These are phyloP conservation scores for Protomyctophum bolini DNA, from an alignment of 2,113 vertebrate species.

Conservation along the genomic window DNA sequence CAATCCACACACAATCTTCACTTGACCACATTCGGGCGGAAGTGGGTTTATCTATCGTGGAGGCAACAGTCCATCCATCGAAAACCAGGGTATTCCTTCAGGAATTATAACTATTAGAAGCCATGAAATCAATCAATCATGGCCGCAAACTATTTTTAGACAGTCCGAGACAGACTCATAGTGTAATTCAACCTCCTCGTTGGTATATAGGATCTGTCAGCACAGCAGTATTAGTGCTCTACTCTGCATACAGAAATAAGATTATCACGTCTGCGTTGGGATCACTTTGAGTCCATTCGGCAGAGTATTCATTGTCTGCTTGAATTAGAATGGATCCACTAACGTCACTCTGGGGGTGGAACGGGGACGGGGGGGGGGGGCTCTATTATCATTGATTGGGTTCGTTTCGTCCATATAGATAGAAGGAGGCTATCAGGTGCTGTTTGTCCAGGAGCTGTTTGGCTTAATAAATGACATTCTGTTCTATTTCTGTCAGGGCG, in stretches of 20 bases:
- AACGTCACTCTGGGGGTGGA: constrained; percentile 30
- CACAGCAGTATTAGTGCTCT: constrained; percentile 17
- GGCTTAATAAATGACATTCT: constrained; percentile 14
- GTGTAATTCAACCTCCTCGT: constrained; percentile 62
- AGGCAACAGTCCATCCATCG: constrained; percentile 12
- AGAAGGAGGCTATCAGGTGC: background rate
- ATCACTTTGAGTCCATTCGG: constrained; percentile 23
- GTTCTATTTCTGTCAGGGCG: constrained; percentile 19
- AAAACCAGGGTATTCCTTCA: constrained; percentile 36
- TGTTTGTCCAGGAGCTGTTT: constrained; percentile 21
- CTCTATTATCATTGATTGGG: constrained; percentile 34
- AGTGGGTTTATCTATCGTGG: too few species aligned
- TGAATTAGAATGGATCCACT: constrained; percentile 49
- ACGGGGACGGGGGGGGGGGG: background rate
- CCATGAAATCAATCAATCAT: constrained; percentile 51
- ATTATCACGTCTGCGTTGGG: constrained; percentile 43
- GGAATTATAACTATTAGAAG: constrained; percentile 51
- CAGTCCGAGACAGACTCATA: constrained; percentile 22
- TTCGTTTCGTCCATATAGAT: constrained; percentile 27
- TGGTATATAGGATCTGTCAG: constrained; percentile 46
- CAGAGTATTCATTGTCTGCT: constrained; percentile 56
- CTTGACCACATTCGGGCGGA: too few species aligned
- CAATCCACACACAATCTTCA: too few species aligned
- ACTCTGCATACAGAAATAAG: constrained; percentile 51
- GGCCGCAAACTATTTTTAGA: constrained; percentile 63